phyloP scores from a whole-genome alignment of 2,888 invertebrate species.

The Adela reaumurella region DNA sequence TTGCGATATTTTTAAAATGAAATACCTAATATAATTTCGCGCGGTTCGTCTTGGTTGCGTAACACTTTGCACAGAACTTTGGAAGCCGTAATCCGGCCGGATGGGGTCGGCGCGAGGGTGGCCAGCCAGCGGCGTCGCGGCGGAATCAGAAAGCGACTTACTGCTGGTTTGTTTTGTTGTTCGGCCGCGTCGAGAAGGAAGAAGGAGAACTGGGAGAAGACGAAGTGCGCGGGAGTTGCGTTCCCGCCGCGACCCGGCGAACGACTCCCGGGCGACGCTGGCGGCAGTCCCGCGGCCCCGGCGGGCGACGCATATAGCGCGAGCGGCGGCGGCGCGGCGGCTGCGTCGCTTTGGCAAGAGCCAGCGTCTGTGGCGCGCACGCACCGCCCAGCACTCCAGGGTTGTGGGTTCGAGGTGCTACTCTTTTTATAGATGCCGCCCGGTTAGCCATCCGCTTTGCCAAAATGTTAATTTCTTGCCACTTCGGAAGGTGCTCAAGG shows the following conservation, averaged over 20 bases:
- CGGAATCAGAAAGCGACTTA: slow-evolving; percentile 15
- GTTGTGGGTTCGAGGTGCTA: slow-evolving; percentile 48
- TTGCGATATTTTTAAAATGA: slow-evolving; percentile 57
- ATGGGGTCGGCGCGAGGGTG: background rate
- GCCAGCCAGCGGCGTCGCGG: background rate
- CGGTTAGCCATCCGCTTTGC: slow-evolving; percentile 17
- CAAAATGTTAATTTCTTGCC: background rate
- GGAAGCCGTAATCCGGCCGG: too few relatives aligned
- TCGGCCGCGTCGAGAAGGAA: slow-evolving; percentile 56
- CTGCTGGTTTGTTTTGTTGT: slow-evolving; percentile 22
- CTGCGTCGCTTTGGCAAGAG: slow-evolving; percentile 71
- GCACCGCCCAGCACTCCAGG: slow-evolving; percentile 48
- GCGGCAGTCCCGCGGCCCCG: slow-evolving; percentile 53
- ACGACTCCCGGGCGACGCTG: slow-evolving; percentile 56
- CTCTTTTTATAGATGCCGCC: slow-evolving; percentile 56
- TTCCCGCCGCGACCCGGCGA: slow-evolving; percentile 56
- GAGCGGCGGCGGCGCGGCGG: slow-evolving; percentile 49
- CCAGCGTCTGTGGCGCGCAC: slow-evolving; percentile 50
- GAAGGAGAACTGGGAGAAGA: slow-evolving; percentile 45
- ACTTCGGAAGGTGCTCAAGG: background rate
- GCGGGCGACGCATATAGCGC: slow-evolving; percentile 16
- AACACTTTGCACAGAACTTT: slow-evolving; percentile 26
- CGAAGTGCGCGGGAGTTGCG: slow-evolving; percentile 57
- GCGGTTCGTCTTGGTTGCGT: background rate
- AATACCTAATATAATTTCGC: slow-evolving; percentile 1